Conservation (phyloP, 1,140 invertebrate genomes). For the Drosophila erecta region DNA sequence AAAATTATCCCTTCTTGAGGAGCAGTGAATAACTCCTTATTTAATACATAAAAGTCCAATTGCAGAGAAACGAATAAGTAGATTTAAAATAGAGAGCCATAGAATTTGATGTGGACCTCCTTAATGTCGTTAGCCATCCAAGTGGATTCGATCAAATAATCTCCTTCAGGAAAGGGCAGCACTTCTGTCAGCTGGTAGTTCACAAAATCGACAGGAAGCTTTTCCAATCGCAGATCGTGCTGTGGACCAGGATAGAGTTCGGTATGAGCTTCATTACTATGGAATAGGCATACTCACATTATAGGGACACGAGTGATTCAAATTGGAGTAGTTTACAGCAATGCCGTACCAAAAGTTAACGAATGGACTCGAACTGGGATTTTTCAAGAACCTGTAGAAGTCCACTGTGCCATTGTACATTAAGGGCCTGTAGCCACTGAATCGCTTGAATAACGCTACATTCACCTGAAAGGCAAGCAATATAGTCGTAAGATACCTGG, state of each 20-base stretch:
- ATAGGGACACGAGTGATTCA: conserved; percentile 21
- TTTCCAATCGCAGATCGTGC: conserved; percentile 12
- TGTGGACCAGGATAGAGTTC: too few relatives aligned
- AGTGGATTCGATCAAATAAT: conserved; percentile 11
- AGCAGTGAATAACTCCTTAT: too few relatives aligned
- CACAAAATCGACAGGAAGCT: neutral
- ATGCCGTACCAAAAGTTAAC: neutral
- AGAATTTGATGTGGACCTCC: neutral
- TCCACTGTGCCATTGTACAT: conserved; percentile 21
- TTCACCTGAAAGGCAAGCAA: neutral
- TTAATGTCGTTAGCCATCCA: conserved; percentile 10
- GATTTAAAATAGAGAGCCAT: neutral
- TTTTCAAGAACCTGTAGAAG: conserved; percentile 14
- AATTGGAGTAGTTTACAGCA: neutral
- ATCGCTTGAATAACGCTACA: neutral
- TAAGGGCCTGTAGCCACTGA: conserved; percentile 14
- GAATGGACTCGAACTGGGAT: neutral
- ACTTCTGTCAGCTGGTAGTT: conserved; percentile 10
- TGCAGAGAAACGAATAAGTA: too few relatives aligned
- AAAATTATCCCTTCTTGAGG: too few relatives aligned
- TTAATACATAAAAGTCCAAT: too few relatives aligned
- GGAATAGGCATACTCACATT: neutral
- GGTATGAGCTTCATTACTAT: too few relatives aligned
- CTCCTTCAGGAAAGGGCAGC: conserved; percentile 20
- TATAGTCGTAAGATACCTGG: neutral